Percentiles rank a stretch among this genome's conserved stretches.
Evolutionary conservation across 2,113 vertebrate species (phyloP).

Genomic region (Sigmodon hispidus): DNA sequence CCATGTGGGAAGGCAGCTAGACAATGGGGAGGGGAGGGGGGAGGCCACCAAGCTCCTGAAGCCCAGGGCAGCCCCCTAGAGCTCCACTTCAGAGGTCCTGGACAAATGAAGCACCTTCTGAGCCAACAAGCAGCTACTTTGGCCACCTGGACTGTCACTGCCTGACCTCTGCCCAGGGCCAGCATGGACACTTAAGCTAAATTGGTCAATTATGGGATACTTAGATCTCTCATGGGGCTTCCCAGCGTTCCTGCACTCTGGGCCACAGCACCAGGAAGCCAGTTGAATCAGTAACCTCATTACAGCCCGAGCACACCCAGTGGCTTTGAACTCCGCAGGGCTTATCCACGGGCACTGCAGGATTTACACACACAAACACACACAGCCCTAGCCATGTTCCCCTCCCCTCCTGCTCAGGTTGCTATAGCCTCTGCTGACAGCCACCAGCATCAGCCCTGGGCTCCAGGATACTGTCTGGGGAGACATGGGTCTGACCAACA

Average conservation of each 20-base stretch:
- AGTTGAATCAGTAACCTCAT: constrained; percentile 76
- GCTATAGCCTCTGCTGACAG: neutral
- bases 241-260: constrained; percentile 16
- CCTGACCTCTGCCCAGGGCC: constrained; percentile 69
- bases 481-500: neutral
- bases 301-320: neutral
- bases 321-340: constrained; percentile 43
- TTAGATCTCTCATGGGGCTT: constrained; percentile 60
- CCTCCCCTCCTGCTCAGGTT: neutral
- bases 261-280: constrained; percentile 48
- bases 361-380: constrained; percentile 67
- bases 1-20: fast-evolving
- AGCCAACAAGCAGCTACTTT: fast-evolving
- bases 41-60: neutral
- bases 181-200: constrained; percentile 68
- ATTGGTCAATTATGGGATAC: constrained; percentile 74
- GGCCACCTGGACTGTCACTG: constrained; percentile 61
- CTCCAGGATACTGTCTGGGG: neutral
- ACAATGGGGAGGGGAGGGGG: neutral
- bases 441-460: fast-evolving
- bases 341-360: constrained; percentile 16
- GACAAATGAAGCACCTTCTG: neutral
- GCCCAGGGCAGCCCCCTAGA: fast-evolving
- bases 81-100: fast-evolving
- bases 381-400: neutral